Base-by-base conservation (phyloP, 2,113 vertebrate genomes). In the Onychostruthus taczanowskii region DNA sequence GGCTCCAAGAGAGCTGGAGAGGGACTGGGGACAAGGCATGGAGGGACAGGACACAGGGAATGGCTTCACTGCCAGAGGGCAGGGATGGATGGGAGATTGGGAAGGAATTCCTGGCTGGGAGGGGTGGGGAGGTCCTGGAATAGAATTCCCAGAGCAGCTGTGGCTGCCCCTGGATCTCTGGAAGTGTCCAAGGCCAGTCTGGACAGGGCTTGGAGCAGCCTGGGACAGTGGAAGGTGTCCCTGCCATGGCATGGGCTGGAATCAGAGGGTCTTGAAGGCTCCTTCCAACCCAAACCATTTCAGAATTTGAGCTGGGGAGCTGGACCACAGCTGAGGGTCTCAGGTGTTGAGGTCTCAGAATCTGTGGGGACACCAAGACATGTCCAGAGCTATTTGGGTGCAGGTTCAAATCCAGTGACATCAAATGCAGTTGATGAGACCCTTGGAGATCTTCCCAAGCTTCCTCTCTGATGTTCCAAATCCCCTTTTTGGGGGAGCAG, bases 131-230 rank as follows among this genome's bases (percentile, higher is more conserved):
- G 33, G 19, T 12, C 10, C 59, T 73, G 86, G 50, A 22, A 50
- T 22, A 59, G 67, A 11, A 1, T 80, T 11, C 10, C 12, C 68
- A 59, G 68, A n/a, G 37, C 0, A 66, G 52, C 68, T 89, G 77
- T 24, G 68, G 44, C 43, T 74, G 50, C 19, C 33, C 46, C 77
- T 62, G 64, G 47, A 75, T 52, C 37, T 19, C 53, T 74, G 53
- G 11, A 0, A 46, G 16, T 68, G 62, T 0, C 13, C 69, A 1
- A 41, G 77, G 20, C 11, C n/a, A 11, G 33, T 11, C 0, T 61
- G 78, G 62, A 46, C 0, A 1, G 33, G 1, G 33, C 7, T 58
- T 59, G 39, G 46, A 82, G 46, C 46, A 26, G 0, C 9, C 17
- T 80, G 58, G 49, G 50, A 1, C 0, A 3, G 20, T 18, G 47